A percentile compares a stretch with the other conserved stretches of the same genome.
These are phyloP conservation scores for Stenodema calcarata DNA, from an alignment of 2,888 invertebrate genomes.

Conservation along the genomic window DNA sequence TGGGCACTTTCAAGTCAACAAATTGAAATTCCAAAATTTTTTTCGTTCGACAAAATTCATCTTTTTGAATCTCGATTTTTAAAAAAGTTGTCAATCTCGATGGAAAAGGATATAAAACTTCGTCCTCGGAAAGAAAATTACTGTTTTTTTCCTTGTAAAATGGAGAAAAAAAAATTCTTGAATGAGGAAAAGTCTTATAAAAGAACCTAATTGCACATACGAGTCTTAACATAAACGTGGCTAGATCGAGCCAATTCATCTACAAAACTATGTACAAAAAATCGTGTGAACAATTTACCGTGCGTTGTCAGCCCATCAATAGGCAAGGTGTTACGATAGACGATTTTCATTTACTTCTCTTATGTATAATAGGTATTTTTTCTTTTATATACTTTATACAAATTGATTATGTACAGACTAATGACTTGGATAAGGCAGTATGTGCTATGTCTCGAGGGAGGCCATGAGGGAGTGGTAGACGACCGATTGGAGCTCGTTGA, in stretches of 20 bases:
- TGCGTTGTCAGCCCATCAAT: constrained; percentile 18
- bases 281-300: constrained; percentile 36
- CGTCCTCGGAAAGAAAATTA: background rate
- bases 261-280: constrained; percentile 31
- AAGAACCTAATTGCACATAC: constrained; percentile 27
- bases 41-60: background rate
- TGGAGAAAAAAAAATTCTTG: background rate
- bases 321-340: constrained; percentile 23
- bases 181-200: background rate
- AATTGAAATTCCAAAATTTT: background rate
- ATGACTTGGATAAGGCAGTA: constrained; percentile 46
- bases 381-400: constrained; percentile 20
- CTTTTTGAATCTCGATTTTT: background rate
- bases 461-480: constrained; percentile 69
- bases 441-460: constrained; percentile 66
- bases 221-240: constrained; percentile 25
- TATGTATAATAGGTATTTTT: constrained; percentile 5
- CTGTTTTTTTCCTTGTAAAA: background rate
- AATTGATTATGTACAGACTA: constrained; percentile 43
- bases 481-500: constrained; percentile 68
- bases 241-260: constrained; percentile 23
- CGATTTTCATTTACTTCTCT: background rate
- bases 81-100: background rate
- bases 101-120: background rate
- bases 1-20: constrained; percentile 43